Evolutionary conservation across 1,140 invertebrate species (phyloP).

Genomic region (Drosophila pandora): DNA sequence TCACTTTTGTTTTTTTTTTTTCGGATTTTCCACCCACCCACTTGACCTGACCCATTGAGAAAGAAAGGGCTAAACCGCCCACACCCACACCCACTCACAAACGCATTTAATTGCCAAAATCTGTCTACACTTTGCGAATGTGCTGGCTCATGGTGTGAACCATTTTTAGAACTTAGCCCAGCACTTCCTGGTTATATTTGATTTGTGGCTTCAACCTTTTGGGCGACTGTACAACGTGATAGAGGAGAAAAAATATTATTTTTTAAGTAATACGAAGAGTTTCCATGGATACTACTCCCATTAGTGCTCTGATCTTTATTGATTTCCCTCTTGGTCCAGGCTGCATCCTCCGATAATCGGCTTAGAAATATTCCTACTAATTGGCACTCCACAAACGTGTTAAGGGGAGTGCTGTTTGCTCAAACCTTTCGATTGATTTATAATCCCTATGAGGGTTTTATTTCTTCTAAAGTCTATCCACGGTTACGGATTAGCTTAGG

Average conservation of each 20-base stretch:
- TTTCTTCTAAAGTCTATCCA: no score
- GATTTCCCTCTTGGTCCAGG: not conserved
- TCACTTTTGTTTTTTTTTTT: conserved; percentile 30
- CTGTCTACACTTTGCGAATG: conserved; percentile 22
- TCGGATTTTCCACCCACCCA: conserved; percentile 53
- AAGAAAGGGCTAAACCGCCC: no score
- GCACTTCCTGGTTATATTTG: conserved; percentile 10
- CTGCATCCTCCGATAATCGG: conserved; percentile 28
- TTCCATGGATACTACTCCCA: no score
- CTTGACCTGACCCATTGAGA: conserved; percentile 67
- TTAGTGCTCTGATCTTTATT: not conserved
- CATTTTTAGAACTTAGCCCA: conserved; percentile 25
- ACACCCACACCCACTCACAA: conserved; percentile 2
- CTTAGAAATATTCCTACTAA: conserved; percentile 37
- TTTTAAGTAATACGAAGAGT: no score
- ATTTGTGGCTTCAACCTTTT: no score
- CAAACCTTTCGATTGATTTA: conserved; percentile 2
- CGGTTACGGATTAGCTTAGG: not conserved
- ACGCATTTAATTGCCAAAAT: conserved; percentile 40
- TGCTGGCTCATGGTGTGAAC: conserved; percentile 35
- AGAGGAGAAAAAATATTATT: no score
- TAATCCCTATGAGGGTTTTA: no score
- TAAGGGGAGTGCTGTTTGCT: conserved; percentile 9
- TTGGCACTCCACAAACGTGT: conserved; percentile 21
- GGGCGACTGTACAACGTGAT: no score